Percentiles rank a stretch among this genome's conserved stretches.
These are phyloP conservation scores for Montipora foliosa DNA, from an alignment of 64 coral and sea anemone genomes.

Conservation along the genomic window DNA sequence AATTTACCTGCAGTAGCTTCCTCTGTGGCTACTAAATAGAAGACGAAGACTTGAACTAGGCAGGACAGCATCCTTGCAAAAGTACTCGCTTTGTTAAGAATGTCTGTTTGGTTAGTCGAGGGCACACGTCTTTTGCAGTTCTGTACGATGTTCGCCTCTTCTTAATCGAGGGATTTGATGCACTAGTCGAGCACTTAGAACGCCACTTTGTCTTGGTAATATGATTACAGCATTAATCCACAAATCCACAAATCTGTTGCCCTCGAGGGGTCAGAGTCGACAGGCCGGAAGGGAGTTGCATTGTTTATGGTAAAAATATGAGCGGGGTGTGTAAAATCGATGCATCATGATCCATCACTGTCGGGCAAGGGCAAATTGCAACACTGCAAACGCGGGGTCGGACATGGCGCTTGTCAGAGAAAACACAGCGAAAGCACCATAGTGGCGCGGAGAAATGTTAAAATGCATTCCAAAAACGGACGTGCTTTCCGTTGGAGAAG, in stretches of 20 bases:
- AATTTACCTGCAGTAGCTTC: conserved; percentile 32
- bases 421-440: conserved; percentile 1
- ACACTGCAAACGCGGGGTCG: conserved; percentile 5
- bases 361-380: conserved; percentile 30
- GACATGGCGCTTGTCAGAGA: conserved; percentile 39
- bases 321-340: conserved; percentile 32
- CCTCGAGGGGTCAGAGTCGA: conserved; percentile 38
- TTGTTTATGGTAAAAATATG: conserved; percentile 53
- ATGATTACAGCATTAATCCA: conserved; percentile 48
- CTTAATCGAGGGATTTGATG: conserved; percentile 5
- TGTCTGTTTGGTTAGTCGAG: neutral
- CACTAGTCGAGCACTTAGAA: neutral
- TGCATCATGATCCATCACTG: conserved; percentile 61
- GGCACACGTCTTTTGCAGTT: neutral
- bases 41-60: conserved; percentile 5
- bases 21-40: conserved; percentile 51
- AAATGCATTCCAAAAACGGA: conserved; percentile 13
- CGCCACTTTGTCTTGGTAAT: conserved; percentile 61
- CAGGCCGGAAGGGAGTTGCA: conserved; percentile 53
- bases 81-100: neutral
- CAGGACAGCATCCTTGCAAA: neutral
- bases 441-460: conserved; percentile 34
- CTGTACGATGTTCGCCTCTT: neutral
- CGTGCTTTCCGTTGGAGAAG: conserved; percentile 21
- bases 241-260: conserved; percentile 61